A percentile compares a stretch with the other conserved stretches of the same genome.
Evolutionary conservation across 2,113 vertebrate genomes (phyloP).

Genomic region (Anarrhichthys ocellatus): DNA sequence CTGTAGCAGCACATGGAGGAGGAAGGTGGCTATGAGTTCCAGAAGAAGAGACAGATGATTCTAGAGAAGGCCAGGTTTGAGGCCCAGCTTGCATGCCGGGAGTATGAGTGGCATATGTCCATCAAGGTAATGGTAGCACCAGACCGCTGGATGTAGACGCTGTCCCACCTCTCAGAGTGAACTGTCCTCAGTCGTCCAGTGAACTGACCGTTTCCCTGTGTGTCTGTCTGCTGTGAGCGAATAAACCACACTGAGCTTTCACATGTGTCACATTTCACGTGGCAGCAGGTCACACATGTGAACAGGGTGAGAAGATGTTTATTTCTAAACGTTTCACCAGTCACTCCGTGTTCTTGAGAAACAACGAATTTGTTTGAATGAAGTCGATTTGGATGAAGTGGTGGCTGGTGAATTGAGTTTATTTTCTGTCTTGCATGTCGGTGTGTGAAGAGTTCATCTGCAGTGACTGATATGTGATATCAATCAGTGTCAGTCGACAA

Average conservation of each 20-base stretch:
- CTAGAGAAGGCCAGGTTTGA: conserved; percentile 82
- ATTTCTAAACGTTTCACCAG: conserved; percentile 2
- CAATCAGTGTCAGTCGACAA: neutral
- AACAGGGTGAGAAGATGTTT: neutral
- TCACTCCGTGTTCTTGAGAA: neutral
- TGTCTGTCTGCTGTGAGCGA: conserved; percentile 39
- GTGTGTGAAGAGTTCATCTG: conserved; percentile 18
- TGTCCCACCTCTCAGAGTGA: conserved; percentile 15
- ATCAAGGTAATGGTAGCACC: conserved; percentile 74
- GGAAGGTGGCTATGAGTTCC: conserved; percentile 86
- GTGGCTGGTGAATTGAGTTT: conserved; percentile 17
- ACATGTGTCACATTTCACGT: conserved; percentile 25
- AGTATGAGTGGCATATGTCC: conserved; percentile 82
- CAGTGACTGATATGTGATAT: neutral
- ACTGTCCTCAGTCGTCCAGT: conserved; percentile 23
- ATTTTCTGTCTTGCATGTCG: conserved; percentile 19
- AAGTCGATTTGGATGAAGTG: neutral
- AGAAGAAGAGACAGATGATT: conserved; percentile 85
- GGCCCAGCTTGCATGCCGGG: conserved; percentile 79
- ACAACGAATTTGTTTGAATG: neutral
- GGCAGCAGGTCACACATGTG: conserved; percentile 25
- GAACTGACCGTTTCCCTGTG: conserved; percentile 9
- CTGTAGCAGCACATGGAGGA: conserved; percentile 76
- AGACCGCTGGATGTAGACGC: conserved; percentile 11
- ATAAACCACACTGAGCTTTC: conserved; percentile 9